Conservation (phyloP, 1,140 invertebrate genomes). For the Ruditapes philippinarum region DNA sequence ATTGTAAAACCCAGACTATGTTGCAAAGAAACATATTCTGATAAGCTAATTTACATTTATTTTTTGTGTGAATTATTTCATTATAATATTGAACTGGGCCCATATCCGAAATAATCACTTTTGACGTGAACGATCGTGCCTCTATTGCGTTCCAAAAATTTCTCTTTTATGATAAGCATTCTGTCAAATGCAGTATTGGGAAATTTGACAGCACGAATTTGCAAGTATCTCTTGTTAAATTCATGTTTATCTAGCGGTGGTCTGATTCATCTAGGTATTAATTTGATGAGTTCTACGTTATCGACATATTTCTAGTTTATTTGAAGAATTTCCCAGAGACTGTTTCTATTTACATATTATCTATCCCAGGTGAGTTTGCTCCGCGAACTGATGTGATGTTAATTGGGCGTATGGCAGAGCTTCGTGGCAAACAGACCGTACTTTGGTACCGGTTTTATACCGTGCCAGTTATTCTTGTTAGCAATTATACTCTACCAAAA, state of each 20-base stretch:
- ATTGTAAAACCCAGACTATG: too few species aligned
- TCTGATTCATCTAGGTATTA: neutral
- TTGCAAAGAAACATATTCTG: too few species aligned
- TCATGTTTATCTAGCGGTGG: neutral
- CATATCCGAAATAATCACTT: too few species aligned
- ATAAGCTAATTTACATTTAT: too few species aligned
- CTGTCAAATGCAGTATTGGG: neutral
- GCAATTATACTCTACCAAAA: conserved; percentile 62
- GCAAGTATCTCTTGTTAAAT: neutral
- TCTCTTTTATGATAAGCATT: neutral
- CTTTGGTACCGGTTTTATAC: conserved; percentile 50
- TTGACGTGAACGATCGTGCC: too few species aligned
- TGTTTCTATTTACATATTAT: conserved; percentile 51
- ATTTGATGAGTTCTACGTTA: conserved; percentile 33
- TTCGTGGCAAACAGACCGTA: conserved; percentile 53
- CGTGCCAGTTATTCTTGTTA: conserved; percentile 52
- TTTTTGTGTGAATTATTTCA: too few species aligned
- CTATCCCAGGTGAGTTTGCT: conserved; percentile 49
- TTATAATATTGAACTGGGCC: too few species aligned
- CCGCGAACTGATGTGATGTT: conserved; percentile 60
- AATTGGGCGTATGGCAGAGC: conserved; percentile 64
- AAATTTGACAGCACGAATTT: neutral
- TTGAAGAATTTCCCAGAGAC: conserved; percentile 41
- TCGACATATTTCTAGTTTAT: conserved; percentile 63
- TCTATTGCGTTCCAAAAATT: neutral